phyloP scores from a whole-genome alignment of 2,888 invertebrate genomes.

The Chalcis sispes region DNA sequence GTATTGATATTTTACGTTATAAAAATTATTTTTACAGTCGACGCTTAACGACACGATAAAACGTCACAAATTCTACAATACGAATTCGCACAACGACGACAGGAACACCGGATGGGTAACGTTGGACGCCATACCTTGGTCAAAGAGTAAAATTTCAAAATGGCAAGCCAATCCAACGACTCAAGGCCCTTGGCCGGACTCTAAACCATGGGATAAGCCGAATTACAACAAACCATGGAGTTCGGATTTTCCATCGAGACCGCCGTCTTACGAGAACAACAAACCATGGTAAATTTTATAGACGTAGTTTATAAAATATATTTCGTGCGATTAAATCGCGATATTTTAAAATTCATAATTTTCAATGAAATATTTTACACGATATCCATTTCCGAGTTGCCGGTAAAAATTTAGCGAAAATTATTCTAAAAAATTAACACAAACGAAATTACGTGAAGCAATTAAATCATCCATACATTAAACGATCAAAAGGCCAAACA shows the following conservation, averaged over 20 bases:
- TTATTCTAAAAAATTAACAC: too few species aligned
- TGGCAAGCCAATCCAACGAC: conserved; percentile 82
- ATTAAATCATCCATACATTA: too few species aligned
- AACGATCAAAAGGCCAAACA: conserved; percentile 68
- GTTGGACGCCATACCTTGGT: conserved; percentile 87
- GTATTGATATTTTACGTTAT: not conserved
- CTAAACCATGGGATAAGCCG: conserved; percentile 71
- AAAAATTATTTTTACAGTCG: conserved; percentile 43
- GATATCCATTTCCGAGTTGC: too few species aligned
- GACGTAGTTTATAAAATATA: too few species aligned
- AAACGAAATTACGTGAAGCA: too few species aligned
- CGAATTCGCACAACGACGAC: conserved; percentile 79
- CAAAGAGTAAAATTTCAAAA: conserved; percentile 87
- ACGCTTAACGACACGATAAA: conserved; percentile 69
- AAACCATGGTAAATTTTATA: conserved; percentile 67
- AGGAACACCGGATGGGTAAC: conserved; percentile 87
- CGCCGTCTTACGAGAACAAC: conserved; percentile 66
- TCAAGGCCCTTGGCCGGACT: conserved; percentile 72
- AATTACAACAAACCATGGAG: conserved; percentile 70
- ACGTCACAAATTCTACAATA: conserved; percentile 72
- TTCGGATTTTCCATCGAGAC: conserved; percentile 65
- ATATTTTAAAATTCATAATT: not conserved
- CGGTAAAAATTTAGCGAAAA: too few species aligned
- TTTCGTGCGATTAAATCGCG: too few species aligned
- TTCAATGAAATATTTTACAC: not conserved